A percentile compares a stretch with the other conserved stretches of the same genome.
phyloP scores from a whole-genome alignment of 2,797 vertebrate species.

The Calcarius lapponicus region DNA sequence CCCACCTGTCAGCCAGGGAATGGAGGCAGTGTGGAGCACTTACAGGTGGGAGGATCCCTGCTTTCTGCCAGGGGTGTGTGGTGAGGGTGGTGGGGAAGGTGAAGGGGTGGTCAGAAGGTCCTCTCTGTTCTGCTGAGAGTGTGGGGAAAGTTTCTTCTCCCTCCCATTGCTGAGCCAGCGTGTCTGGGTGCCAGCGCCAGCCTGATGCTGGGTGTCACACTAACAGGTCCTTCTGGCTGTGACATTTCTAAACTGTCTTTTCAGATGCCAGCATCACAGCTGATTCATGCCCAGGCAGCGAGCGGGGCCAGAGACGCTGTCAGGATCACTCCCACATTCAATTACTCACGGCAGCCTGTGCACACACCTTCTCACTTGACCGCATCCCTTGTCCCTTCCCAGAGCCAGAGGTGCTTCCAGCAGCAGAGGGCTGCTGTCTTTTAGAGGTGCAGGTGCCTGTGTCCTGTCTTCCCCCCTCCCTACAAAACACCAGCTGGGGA shows the following conservation, averaged over 20 bases:
- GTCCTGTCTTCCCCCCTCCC: background rate
- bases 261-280: background rate
- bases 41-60: background rate
- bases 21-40: background rate
- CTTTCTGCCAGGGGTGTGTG: background rate
- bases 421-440: background rate
- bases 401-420: background rate
- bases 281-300: background rate
- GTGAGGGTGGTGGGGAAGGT: background rate
- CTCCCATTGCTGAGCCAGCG: accelerated
- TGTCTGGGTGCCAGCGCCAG: accelerated
- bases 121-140: background rate
- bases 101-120: accelerated
- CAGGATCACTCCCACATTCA: conserved; percentile 35
- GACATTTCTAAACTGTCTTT: conserved; percentile 12
- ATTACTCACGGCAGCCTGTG: background rate
- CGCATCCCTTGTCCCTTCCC: background rate
- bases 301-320: background rate
- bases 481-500: background rate
- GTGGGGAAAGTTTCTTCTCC: background rate
- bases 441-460: background rate
- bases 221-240: background rate
- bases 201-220: background rate
- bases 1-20: background rate
- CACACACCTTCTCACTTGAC: background rate